phyloP scores from a whole-genome alignment of 2,797 vertebrate species.

The Natrix natrix region DNA sequence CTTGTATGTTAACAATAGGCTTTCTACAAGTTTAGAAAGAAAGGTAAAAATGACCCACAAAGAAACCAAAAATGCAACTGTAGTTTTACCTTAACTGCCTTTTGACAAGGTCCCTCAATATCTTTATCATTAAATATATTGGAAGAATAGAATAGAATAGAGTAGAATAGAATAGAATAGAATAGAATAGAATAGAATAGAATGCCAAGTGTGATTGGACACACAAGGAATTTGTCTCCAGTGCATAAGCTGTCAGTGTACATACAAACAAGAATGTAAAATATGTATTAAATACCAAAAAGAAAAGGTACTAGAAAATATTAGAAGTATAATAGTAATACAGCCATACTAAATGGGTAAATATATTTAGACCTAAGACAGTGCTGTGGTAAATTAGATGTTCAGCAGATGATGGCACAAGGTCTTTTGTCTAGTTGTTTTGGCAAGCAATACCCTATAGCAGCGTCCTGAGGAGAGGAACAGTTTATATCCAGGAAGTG shows the following conservation, averaged over 20 bases:
- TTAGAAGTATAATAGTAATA: neutral
- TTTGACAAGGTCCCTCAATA: neutral
- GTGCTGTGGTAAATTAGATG: neutral
- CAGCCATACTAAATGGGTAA: neutral
- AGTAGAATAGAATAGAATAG: neutral
- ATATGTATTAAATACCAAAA: neutral
- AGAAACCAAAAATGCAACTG: neutral
- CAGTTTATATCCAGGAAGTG: neutral
- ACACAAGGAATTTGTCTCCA: neutral
- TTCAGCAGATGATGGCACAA: neutral
- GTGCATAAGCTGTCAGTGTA: neutral
- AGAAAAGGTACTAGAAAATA: neutral
- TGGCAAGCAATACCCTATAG: neutral
- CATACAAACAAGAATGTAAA: neutral
- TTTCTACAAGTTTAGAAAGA: neutral
- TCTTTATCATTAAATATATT: neutral
- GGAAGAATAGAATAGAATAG: no score
- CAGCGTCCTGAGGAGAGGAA: neutral
- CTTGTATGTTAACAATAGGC: neutral
- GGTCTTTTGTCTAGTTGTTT: neutral
- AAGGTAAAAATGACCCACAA: neutral
- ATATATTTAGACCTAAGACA: neutral
- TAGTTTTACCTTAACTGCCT: neutral
- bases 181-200: no score
- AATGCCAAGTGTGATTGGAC: no score